Percentiles rank a stretch among this genome's conserved stretches.
These are phyloP conservation scores for Periophthalmodon schlosseri DNA, from an alignment of 2,113 vertebrate genomes.

Conservation along the genomic window DNA sequence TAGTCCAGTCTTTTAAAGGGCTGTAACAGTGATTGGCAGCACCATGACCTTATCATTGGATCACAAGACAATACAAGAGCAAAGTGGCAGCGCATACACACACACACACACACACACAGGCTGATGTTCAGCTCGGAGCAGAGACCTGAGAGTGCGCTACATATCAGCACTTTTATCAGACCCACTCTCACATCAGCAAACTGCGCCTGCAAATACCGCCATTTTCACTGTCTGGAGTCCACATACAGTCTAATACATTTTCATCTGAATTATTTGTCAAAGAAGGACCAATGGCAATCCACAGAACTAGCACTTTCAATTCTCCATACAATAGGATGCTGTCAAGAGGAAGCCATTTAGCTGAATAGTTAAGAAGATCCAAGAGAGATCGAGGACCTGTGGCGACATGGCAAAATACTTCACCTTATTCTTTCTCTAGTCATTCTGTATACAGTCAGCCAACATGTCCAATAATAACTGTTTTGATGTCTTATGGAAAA, in stretches of 20 bases:
- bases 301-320: not conserved
- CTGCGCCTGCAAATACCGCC: slow-evolving; percentile 37
- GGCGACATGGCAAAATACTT: not conserved
- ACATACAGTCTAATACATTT: not conserved
- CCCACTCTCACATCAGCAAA: slow-evolving; percentile 36
- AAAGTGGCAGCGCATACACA: slow-evolving; percentile 18
- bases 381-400: not conserved
- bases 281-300: slow-evolving; percentile 13
- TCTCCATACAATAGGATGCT: not conserved
- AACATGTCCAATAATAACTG: not conserved
- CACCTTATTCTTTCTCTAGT: not conserved
- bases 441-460: not conserved
- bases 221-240: slow-evolving; percentile 8
- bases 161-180: slow-evolving; percentile 54
- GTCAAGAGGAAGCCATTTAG: not conserved
- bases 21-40: slow-evolving; percentile 38
- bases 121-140: slow-evolving; percentile 42
- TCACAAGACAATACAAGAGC: slow-evolving; percentile 39
- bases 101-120: not conserved
- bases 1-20: not conserved
- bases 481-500: too few species aligned
- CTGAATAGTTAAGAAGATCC: not conserved
- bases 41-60: slow-evolving; percentile 58
- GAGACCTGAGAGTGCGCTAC: slow-evolving; percentile 29
- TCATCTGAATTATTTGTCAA: slow-evolving; percentile 22